Percentiles rank a stretch among this genome's conserved stretches.
Conservation (phyloP, 2,888 invertebrate species). For the Erpobdella octoculata region DNA sequence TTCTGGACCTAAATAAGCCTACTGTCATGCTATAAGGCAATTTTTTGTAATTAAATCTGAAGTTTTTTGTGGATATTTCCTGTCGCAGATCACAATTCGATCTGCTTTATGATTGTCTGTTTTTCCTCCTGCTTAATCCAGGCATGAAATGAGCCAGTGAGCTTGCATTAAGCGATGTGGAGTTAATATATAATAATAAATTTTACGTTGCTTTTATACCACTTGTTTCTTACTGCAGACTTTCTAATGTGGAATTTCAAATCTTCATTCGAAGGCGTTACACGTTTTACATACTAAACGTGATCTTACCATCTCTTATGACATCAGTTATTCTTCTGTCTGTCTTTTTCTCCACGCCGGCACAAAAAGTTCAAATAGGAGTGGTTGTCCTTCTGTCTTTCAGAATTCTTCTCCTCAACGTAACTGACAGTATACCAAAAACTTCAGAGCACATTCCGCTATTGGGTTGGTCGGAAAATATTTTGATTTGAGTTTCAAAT, state of each 20-base stretch:
- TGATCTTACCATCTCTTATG: conserved; percentile 40
- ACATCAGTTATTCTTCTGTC: conserved; percentile 39
- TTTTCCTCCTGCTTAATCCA: too few species aligned
- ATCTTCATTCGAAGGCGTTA: conserved; percentile 37
- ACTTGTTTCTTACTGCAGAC: too few species aligned
- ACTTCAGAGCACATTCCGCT: conserved; percentile 40
- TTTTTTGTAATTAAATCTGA: too few species aligned
- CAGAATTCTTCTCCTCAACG: conserved; percentile 40
- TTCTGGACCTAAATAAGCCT: too few species aligned
- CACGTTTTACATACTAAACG: conserved; percentile 40
- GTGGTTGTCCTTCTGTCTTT: conserved; percentile 40
- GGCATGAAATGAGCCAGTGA: too few species aligned
- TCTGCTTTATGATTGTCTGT: too few species aligned
- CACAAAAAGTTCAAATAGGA: conserved; percentile 40
- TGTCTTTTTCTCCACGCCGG: conserved; percentile 41
- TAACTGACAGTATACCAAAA: conserved; percentile 40
- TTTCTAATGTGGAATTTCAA: conserved; percentile 38
- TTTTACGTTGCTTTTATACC: too few species aligned
- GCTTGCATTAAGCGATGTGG: too few species aligned
- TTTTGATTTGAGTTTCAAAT: not conserved
- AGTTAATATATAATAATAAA: too few species aligned
- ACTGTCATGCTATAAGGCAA: too few species aligned
- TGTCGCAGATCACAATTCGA: too few species aligned
- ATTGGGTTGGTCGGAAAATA: conserved; percentile 34
- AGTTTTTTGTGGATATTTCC: too few species aligned